Evolutionary conservation across 2,888 invertebrate species (phyloP), one percentile per base, ranked within the genome.

Genomic region (Brachypalpus laphriformis): DNA sequence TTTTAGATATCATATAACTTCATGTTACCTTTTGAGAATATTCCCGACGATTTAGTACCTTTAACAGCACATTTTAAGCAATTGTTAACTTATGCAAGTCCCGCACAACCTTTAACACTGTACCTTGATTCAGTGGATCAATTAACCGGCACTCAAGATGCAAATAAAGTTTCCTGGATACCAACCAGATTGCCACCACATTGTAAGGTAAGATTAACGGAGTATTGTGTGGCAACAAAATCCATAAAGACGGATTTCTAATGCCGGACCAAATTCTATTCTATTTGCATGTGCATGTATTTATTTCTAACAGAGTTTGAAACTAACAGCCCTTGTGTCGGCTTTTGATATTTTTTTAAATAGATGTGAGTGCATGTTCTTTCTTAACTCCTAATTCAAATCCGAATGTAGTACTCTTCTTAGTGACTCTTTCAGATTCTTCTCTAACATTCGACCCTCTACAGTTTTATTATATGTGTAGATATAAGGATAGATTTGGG

Each of bases 111-210:
- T 0, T 93, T 99, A 51, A 94, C 98, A 0, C 93, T 99, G 49
- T 98, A 98, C 91, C 92, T 99, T 89, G 99, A 99, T 92, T 98
- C 98, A 0, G 97, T 99, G 0, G 99, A 99, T 93, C 98, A 99
- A 91, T 93, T 99, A 59, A 98, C 98, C 5, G 98, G 97, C 0
- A 96, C 97, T 0, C 98, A 98, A 88, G 97, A 97, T 89, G 97
- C 98, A 25, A 98, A 98, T 89, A 98, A 98, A 92, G 95, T 99
- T 34, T 97, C 98, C 0, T 99, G 99, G 99, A 93, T 99, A 88
- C 99, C 99, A 0, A 97, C 98, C 0, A 93, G 97, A 86, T 92
- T 99, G 34, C 99, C 99, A 0, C 94, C 94, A 0, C 93, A 97
- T 92, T 98, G 98, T 90, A 98, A 98, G 94, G 96, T 97, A 91